Evolutionary conservation across 2,797 vertebrate species (phyloP).

Genomic region (Onychomys arenicola): DNA sequence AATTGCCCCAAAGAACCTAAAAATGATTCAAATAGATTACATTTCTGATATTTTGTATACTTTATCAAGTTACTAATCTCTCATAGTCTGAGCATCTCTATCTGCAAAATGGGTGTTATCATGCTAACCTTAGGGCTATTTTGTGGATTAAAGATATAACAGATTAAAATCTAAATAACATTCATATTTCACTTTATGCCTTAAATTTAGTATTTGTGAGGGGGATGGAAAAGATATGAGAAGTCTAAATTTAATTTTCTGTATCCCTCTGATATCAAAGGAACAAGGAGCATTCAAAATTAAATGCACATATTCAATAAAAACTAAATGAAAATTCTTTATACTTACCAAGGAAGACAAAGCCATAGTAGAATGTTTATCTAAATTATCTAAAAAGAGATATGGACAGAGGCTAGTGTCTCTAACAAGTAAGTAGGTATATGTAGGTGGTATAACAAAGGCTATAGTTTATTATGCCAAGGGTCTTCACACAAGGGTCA

Average conservation of each 20-base stretch:
- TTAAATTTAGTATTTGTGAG: neutral
- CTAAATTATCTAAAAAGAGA: neutral
- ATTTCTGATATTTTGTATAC: neutral
- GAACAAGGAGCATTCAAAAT: neutral
- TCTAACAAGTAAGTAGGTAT: neutral
- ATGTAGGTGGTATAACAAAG: neutral
- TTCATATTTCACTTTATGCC: neutral
- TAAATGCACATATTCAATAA: conserved; percentile 10
- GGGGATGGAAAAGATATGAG: neutral
- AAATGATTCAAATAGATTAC: neutral
- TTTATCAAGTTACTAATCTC: neutral
- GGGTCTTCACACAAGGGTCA: neutral
- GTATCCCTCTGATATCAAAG: neutral
- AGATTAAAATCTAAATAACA: neutral
- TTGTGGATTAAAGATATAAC: neutral
- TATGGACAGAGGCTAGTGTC: neutral
- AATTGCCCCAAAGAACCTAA: neutral
- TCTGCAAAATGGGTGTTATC: neutral
- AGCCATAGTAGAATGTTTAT: neutral
- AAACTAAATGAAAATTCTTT: neutral
- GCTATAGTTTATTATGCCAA: neutral
- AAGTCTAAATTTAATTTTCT: conserved; percentile 31
- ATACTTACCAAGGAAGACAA: neutral
- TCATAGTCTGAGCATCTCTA: neutral
- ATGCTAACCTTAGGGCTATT: neutral